Evolutionary conservation across 2,113 vertebrate genomes (phyloP), one percentile per base, ranked within the genome.

Genomic region (Platycercus adscitus): DNA sequence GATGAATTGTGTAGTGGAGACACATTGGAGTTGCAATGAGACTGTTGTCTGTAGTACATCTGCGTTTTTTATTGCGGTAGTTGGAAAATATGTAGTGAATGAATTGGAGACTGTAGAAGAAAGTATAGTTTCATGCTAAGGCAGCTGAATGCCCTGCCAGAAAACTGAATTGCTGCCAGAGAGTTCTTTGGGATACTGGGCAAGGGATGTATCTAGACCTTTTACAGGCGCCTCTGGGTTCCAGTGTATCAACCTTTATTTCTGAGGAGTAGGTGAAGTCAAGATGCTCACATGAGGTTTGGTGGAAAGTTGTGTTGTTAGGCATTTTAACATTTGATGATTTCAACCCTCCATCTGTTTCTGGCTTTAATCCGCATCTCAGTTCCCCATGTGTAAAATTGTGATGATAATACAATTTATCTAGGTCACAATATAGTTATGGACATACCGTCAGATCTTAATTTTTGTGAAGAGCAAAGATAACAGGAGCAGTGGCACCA

Each of bases 71-170:
- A 65, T 86, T 95, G 83, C 18, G 0, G 77, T 89, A 96, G 75
- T 72, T 95, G 87, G 75, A 95, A 95, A 85, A 76, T 71, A 89
- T 53, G 52, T 87, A 44, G 49, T 49, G 52, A 11, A 95, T 88
- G 47, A 92, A 87, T 88, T 95, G 69, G 33, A 73, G 53, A 76
- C 65, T 87, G 65, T 64, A 75, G 52, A 71, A 88, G 70, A 81
- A 95, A 84, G 20, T 63, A 33, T 13, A 72, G 17, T 63, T 55
- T 91, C 91, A 69, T 79, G 63, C 44, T 95, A 77, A 95, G 41
- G 25, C 70, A 55, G 37, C 41, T 66, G 65, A 85, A 41, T 65
- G 44, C 44, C 78, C 60, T 89, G 39, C 29, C 47, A 75, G 50
- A 64, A 41, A 65, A 64, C 43, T 76, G 47, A 92, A 68, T 43